Evolutionary conservation across 1,140 invertebrate species (phyloP), one percentile per base, ranked within the genome.

Genomic region (Drosophila nigrodunni): DNA sequence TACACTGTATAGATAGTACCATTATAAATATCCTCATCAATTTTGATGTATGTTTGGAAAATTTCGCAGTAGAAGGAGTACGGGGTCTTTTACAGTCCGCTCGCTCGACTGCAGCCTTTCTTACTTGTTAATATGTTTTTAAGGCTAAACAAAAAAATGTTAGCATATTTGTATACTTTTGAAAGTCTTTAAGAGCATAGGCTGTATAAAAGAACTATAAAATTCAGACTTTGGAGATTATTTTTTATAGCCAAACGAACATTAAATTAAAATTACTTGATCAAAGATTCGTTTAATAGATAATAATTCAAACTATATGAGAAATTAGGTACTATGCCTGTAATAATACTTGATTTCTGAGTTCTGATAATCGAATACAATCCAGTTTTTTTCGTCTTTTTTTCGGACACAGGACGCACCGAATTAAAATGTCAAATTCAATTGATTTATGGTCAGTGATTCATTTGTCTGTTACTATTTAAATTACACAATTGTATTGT

Each of bases 341-440:
- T 21, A 39, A 18, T 43, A 64, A 9, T 11, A 34, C 49, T 25
- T 34, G 37, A 37, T 54, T 43, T n/a, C 49, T 34, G 37, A 37
- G 43, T 43, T n/a, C 49, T 18, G 52, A 47, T 57, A 47, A 67
- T 30, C 52, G 15, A 21, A 57, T 10, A 25, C 18, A 21, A 66
- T 18, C n/a, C 21, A 55, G 43, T 47, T 57, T 34, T n/a, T 30
- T 57, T 30, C 35, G 21, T 37, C 34, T 50, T 58, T 5, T 5
- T 41, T 8, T 10, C 43, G 21, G 18, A 25, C 18, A 9, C 44
- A 60, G 67, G 55, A 58, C 46, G 30, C 61, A 58, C 65, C 50
- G 75, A 89, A 83, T 89, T 73, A 78, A 89, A 73, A 44, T 89
- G 85, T 78, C 85, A 83, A 80, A 73, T 73, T 78, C 61, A 80